Evolutionary conservation across 2,888 invertebrate genomes (phyloP).

Genomic region (Brachynemurus nebulosus): DNA sequence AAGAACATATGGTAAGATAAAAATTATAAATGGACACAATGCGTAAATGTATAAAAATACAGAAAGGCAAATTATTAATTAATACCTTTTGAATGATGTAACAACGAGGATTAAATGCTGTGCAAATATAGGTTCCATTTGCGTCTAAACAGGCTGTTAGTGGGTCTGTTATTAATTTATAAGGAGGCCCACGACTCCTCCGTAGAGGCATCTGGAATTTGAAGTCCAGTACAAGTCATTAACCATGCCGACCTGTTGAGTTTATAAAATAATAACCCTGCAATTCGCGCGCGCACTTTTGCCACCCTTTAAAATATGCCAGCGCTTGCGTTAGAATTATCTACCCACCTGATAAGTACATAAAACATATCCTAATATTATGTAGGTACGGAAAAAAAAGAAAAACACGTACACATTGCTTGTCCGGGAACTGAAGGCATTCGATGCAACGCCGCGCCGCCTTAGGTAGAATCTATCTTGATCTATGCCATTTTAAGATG

Average conservation of each 20-base stretch:
- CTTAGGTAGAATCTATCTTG: no score
- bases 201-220: constrained; percentile 29
- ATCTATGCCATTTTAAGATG: no score
- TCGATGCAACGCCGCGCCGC: no score
- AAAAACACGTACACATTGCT: no score
- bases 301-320: constrained; percentile 15
- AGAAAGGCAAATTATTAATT: no score
- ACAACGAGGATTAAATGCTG: constrained; percentile 45
- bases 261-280: constrained; percentile 22
- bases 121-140: constrained; percentile 45
- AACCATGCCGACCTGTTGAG: constrained; percentile 37
- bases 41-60: no score
- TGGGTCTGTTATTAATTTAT: constrained; percentile 24
- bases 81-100: constrained; percentile 50
- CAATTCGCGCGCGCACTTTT: constrained; percentile 10
- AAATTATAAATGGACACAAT: no score
- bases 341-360: no score
- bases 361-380: no score
- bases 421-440: no score
- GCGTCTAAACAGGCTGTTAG: constrained; percentile 36
- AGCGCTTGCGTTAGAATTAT: constrained; percentile 10
- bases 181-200: constrained; percentile 24
- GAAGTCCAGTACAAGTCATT: constrained; percentile 24
- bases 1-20: no score
- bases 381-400: no score